Evolutionary conservation across 2,888 invertebrate species (phyloP).

Genomic region (Gastrophysa polygoni): DNA sequence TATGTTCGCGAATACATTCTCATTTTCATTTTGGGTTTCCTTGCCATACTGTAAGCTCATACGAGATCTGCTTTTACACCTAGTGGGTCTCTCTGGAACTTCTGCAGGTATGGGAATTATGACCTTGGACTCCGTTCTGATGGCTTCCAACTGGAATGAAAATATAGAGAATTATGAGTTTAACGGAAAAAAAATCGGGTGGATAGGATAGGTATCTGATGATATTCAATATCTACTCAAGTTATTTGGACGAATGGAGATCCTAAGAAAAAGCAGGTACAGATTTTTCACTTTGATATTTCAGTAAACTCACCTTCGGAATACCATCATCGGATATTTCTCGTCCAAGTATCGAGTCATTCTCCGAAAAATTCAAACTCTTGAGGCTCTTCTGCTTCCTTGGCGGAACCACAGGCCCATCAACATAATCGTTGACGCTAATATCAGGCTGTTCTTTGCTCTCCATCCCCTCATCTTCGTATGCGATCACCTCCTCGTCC

Average conservation of each 20-base stretch:
- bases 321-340: neutral
- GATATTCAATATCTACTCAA: too few relatives aligned
- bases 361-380: constrained; percentile 54
- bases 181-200: too few relatives aligned
- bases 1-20: neutral
- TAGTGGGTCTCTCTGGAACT: constrained; percentile 65
- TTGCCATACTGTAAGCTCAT: constrained; percentile 58
- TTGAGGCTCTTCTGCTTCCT: constrained; percentile 54
- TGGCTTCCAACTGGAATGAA: constrained; percentile 66
- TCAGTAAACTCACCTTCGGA: neutral
- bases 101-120: constrained; percentile 60
- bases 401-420: constrained; percentile 53
- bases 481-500: constrained; percentile 41
- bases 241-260: too few relatives aligned
- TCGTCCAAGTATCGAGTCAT: constrained; percentile 48
- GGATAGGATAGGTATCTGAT: too few relatives aligned
- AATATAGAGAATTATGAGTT: neutral
- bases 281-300: too few relatives aligned
- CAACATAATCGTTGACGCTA: constrained; percentile 44
- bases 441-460: constrained; percentile 64
- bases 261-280: too few relatives aligned
- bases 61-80: constrained; percentile 59
- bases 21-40: neutral
- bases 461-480: constrained; percentile 60
- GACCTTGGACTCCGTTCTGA: constrained; percentile 70